A percentile compares a stretch with the other conserved stretches of the same genome.
These are phyloP conservation scores for Ennomos fuscantarius DNA, from an alignment of 2,888 invertebrate species.

Conservation along the genomic window DNA sequence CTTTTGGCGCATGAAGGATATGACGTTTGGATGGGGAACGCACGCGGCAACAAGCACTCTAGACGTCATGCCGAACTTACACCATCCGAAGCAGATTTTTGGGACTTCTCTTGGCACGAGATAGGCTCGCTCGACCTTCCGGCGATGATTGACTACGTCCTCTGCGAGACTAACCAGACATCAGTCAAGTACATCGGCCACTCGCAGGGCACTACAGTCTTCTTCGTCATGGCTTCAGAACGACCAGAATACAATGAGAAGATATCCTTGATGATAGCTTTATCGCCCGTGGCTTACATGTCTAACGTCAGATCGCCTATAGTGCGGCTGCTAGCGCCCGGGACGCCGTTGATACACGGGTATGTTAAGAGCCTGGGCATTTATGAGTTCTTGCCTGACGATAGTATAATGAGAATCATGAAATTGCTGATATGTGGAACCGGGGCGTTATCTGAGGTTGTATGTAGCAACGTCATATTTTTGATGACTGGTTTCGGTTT, in stretches of 20 bases:
- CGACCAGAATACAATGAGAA: constrained; percentile 84
- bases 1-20: constrained; percentile 86
- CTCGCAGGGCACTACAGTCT: constrained; percentile 87
- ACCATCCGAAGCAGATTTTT: constrained; percentile 77
- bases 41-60: constrained; percentile 89
- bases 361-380: constrained; percentile 71
- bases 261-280: constrained; percentile 79
- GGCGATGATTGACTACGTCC: constrained; percentile 90
- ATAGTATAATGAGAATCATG: constrained; percentile 71
- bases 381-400: constrained; percentile 88
- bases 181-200: constrained; percentile 89
- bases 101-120: constrained; percentile 92
- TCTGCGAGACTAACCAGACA: constrained; percentile 76
- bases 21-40: constrained; percentile 93
- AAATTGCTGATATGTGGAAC: constrained; percentile 74
- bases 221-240: constrained; percentile 84
- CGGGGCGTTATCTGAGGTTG: constrained; percentile 66
- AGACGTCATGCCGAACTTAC: constrained; percentile 75
- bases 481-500: constrained; percentile 84
- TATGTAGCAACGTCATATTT: constrained; percentile 87
- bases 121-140: constrained; percentile 92
- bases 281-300: constrained; percentile 86
- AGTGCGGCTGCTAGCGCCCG: constrained; percentile 57
- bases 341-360: constrained; percentile 50
- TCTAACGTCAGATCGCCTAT: constrained; percentile 65